phyloP scores from a whole-genome alignment of 2,797 vertebrate genomes.

The Platalea minor region DNA sequence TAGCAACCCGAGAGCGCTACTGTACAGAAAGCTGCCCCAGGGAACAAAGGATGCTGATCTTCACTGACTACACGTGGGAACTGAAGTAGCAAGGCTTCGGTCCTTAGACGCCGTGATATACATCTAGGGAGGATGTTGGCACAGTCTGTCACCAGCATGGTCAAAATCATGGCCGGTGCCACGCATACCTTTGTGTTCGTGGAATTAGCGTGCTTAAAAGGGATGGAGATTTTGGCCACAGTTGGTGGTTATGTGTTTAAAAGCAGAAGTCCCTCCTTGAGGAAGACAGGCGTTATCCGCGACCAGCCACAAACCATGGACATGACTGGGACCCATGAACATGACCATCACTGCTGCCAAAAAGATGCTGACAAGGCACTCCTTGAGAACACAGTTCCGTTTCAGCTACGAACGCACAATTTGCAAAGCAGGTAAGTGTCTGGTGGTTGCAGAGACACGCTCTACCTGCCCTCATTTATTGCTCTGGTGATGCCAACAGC shows the following conservation, averaged over 20 bases:
- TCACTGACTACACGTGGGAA: neutral
- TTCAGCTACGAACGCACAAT: neutral
- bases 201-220: neutral
- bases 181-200: fast-evolving
- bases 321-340: fast-evolving
- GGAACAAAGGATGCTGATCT: neutral
- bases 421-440: neutral
- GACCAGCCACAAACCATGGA: neutral
- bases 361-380: neutral
- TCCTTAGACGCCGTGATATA: fast-evolving
- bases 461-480: no score
- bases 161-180: neutral
- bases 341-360: neutral
- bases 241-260: neutral
- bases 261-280: neutral
- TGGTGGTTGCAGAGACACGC: neutral
- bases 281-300: neutral
- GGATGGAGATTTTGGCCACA: neutral
- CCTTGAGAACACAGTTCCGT: neutral
- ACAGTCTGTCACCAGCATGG: neutral
- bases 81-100: neutral
- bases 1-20: neutral
- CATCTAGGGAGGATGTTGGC: neutral
- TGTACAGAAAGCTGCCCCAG: neutral
- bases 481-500: neutral